Evolutionary conservation across 2,797 vertebrate species (phyloP), one percentile per base, ranked within the genome.

Genomic region (Serranus cabrilla): DNA sequence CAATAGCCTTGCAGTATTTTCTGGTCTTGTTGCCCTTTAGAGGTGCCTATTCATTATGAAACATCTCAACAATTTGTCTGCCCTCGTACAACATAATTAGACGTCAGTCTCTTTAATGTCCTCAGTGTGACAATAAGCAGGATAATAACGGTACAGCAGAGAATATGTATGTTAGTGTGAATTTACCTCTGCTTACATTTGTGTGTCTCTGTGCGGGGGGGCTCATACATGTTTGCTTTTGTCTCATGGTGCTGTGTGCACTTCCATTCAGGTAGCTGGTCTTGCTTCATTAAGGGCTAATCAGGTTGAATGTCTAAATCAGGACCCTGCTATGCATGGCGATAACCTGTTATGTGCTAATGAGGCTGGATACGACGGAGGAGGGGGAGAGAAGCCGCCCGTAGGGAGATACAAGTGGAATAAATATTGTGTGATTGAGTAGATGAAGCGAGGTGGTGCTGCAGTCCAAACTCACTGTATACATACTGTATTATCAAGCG

Each of bases 291-390:
- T 94, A 94, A 86, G 86, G 91, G 81, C 93, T 96, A 96, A 96
- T 93, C 91, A 95, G 93, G 90, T 94, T 95, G 91, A 95, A 93
- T 91, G 89, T 95, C 89, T 94, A 96, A 96, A 97, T 96, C 93
- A 96, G 94, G 94, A 91, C 59, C 81, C 90, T 90, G 94, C 92
- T 69, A 92, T 94, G 97, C 95, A 97, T 97, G 95, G 96, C 90
- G 94, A 97, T 96, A 94, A 89, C 91, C 94, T 90, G 91, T 97
- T 97, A 97, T 93, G 94, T 86, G 90, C 84, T 97, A 97, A 97
- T 96, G 95, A 95, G 91, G 88, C 91, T 93, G 92, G 90, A 94
- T 89, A 90, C 81, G 75, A 90, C 91, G 88, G 80, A 68, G 91
- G 89, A 27, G 56, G 58, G 67, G 57, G 49, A 47, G 74, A 60